These are phyloP conservation scores for Tauraco hartlaubi DNA, from an alignment of 2,797 vertebrate genomes.

Conservation along the genomic window DNA sequence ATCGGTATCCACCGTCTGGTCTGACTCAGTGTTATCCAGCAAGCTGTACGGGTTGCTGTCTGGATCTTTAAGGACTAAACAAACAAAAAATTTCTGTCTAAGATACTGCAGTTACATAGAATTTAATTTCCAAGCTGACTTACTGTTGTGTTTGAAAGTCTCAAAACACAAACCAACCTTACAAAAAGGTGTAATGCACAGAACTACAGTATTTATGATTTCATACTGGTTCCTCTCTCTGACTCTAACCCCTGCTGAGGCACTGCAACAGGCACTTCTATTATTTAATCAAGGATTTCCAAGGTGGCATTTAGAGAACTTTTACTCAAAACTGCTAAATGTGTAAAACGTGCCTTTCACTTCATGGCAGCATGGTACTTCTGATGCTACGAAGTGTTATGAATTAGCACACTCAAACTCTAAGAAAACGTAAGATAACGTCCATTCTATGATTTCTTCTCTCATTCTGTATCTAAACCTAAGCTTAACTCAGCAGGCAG, in stretches of 20 bases:
- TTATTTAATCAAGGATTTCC: neutral
- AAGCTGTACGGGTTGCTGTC: slow-evolving; percentile 92
- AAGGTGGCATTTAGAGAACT: neutral
- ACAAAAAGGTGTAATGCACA: neutral
- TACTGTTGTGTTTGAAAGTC: neutral
- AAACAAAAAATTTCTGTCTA: slow-evolving; percentile 52
- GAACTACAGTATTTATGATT: neutral
- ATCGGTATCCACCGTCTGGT: slow-evolving; percentile 97
- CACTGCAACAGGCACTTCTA: neutral
- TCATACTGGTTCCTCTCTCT: neutral
- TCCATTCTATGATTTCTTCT: neutral
- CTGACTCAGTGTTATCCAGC: slow-evolving; percentile 95
- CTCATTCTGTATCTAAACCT: neutral
- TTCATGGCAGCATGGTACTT: neutral
- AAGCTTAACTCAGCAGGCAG: neutral
- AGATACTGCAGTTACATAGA: neutral
- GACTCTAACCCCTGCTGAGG: neutral
- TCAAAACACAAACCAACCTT: neutral
- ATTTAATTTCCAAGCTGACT: neutral
- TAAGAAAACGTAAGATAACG: neutral
- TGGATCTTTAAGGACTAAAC: slow-evolving; percentile 88
- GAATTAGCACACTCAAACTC: neutral
- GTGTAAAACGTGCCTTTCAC: neutral
- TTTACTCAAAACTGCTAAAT: neutral
- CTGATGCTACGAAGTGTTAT: fast-evolving